Evolutionary conservation across 2,113 vertebrate species (phyloP).

Genomic region (Chloebia gouldiae): DNA sequence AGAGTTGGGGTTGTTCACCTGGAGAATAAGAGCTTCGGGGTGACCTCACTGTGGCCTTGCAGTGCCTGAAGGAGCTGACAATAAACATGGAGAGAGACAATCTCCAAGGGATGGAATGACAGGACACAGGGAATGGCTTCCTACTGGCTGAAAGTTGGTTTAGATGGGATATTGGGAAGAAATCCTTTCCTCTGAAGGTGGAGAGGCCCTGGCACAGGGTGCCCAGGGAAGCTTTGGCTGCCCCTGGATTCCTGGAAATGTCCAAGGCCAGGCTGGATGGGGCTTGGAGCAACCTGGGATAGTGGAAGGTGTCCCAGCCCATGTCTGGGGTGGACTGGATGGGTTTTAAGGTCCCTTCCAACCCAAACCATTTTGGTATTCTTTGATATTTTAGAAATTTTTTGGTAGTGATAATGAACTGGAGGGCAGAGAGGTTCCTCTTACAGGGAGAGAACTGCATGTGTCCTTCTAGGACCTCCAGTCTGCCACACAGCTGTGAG

Average conservation of each 20-base stretch:
- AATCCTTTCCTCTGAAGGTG: rapidly evolving
- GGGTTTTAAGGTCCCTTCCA: background rate
- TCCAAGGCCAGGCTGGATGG: rapidly evolving
- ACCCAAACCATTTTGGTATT: background rate
- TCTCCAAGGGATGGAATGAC: no score
- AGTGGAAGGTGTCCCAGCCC: background rate
- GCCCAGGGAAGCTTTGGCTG: background rate
- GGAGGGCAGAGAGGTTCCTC: background rate
- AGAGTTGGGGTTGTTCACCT: background rate
- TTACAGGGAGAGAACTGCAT: background rate
- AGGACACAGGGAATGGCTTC: background rate
- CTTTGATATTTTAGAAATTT: background rate
- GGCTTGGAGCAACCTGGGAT: rapidly evolving
- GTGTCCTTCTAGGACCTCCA: background rate
- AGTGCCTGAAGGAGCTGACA: rapidly evolving
- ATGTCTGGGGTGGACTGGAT: no score
- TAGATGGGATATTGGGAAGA: background rate
- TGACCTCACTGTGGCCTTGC: background rate
- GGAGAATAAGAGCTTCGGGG: background rate
- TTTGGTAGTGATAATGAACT: background rate
- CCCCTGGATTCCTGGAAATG: background rate
- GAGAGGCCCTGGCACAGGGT: background rate
- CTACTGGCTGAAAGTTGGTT: rapidly evolving
- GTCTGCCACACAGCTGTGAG: background rate
- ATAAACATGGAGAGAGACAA: background rate